Evolutionary conservation across 2,113 vertebrate species (phyloP).

Genomic region (Bufo bufo): DNA sequence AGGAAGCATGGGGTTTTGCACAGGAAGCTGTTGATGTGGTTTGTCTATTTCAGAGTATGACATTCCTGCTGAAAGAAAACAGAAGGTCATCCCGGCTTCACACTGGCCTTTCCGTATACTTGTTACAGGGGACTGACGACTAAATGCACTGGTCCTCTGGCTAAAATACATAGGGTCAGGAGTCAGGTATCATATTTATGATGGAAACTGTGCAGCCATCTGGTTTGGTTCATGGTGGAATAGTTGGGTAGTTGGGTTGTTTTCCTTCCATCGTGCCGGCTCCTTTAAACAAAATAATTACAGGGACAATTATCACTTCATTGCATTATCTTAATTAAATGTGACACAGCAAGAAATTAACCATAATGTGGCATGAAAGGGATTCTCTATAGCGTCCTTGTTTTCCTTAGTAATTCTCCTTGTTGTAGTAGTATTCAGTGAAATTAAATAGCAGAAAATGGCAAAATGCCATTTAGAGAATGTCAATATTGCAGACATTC

Average conservation of each 20-base stretch:
- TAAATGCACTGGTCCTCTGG: background rate
- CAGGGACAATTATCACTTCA: slow-evolving; percentile 38
- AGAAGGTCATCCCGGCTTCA: background rate
- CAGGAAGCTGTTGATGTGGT: slow-evolving; percentile 2
- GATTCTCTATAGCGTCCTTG: background rate
- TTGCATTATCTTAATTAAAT: slow-evolving; percentile 31
- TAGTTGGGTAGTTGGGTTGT: background rate
- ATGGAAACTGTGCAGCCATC: background rate
- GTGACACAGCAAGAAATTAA: slow-evolving; percentile 24
- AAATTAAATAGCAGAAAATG: background rate
- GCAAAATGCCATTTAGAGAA: background rate
- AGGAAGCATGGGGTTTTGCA: background rate
- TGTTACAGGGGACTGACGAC: background rate
- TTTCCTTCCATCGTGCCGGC: background rate
- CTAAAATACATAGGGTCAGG: slow-evolving; percentile 4
- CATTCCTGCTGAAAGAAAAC: slow-evolving; percentile 12
- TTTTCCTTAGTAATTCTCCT: background rate
- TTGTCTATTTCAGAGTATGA: slow-evolving; percentile 19
- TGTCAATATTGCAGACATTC: background rate
- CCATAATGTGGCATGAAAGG: slow-evolving; percentile 31
- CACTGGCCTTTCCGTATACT: background rate
- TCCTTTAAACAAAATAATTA: slow-evolving; percentile 38
- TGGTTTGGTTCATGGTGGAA: background rate
- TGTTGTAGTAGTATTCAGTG: background rate
- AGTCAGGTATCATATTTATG: background rate